Conservation (phyloP, 2,888 invertebrate species). For the Drosophila planitibia region DNA sequence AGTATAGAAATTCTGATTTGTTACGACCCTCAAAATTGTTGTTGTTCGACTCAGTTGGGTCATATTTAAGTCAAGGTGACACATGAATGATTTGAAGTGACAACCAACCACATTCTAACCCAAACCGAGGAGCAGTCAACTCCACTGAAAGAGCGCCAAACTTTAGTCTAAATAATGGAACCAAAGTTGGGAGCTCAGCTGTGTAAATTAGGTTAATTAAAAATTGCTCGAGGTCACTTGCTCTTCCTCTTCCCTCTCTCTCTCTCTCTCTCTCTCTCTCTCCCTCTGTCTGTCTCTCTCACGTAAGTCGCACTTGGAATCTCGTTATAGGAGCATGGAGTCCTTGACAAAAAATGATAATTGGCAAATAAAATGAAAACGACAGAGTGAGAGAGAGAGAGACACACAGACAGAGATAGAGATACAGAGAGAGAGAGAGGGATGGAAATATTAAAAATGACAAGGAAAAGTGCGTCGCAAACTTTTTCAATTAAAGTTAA, state of each 20-base stretch:
- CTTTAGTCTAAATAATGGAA: slow-evolving; percentile 53
- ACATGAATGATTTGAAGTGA: slow-evolving; percentile 37
- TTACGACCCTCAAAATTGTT: slow-evolving; percentile 26
- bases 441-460: slow-evolving; percentile 40
- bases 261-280: slow-evolving; percentile 3
- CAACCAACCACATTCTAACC: slow-evolving; percentile 16
- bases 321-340: slow-evolving; percentile 2
- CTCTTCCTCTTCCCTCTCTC: neutral
- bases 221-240: slow-evolving; percentile 75
- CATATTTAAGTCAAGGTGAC: slow-evolving; percentile 32
- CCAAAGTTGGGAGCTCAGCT: slow-evolving; percentile 57
- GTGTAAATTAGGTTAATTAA: slow-evolving; percentile 80
- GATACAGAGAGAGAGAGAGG: neutral
- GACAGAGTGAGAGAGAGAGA: slow-evolving; percentile 3
- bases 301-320: slow-evolving; percentile 54
- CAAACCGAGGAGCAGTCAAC: neutral
- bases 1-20: neutral
- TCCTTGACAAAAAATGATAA: slow-evolving; percentile 16
- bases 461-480: slow-evolving; percentile 65
- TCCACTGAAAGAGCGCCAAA: slow-evolving; percentile 1
- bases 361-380: slow-evolving; percentile 22
- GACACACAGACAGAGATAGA: neutral
- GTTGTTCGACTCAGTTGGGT: slow-evolving; percentile 2
- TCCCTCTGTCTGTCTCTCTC: slow-evolving; percentile 2
- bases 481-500: slow-evolving; percentile 81